A percentile compares a stretch with the other conserved stretches of the same genome.
phyloP scores from a whole-genome alignment of 1,140 invertebrate genomes.

The Orius insidiosus region DNA sequence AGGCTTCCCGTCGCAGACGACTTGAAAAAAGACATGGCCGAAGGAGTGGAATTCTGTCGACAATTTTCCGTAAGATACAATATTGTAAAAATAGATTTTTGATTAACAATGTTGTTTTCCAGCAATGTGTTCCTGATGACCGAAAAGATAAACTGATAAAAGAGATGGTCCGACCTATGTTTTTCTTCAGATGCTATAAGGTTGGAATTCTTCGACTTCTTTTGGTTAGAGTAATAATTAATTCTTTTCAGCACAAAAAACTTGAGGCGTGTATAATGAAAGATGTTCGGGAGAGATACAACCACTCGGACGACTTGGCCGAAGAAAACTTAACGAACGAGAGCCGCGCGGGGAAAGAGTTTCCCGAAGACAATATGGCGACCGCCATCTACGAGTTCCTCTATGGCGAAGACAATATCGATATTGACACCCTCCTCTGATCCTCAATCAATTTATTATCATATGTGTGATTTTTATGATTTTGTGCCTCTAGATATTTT shows the following conservation, averaged over 20 bases:
- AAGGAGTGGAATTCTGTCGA: constrained; percentile 41
- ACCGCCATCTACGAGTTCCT: constrained; percentile 16
- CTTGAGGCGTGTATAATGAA: constrained; percentile 49
- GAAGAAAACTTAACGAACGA: constrained; percentile 26
- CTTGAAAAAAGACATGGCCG: constrained; percentile 39
- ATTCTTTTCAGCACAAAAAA: constrained; percentile 35
- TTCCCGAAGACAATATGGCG: constrained; percentile 13
- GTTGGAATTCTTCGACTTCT: constrained; percentile 21
- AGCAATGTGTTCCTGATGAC: too few species aligned
- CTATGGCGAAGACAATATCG: constrained; percentile 13
- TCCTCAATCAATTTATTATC: too few species aligned
- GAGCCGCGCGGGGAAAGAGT: constrained; percentile 10
- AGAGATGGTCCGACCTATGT: constrained; percentile 42
- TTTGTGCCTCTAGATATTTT: too few species aligned
- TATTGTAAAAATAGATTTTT: constrained; percentile 37
- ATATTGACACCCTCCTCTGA: constrained; percentile 13
- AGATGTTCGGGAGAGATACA: constrained; percentile 41
- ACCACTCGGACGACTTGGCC: constrained; percentile 30
- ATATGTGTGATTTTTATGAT: too few species aligned
- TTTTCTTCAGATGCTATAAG: constrained; percentile 51
- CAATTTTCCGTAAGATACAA: constrained; percentile 37
- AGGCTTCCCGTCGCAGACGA: constrained; percentile 37
- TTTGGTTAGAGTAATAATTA: neutral
- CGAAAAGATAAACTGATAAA: too few species aligned
- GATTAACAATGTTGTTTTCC: too few species aligned